Base-by-base conservation (phyloP, 2,888 invertebrate genomes). In the Dolichomitus sp. region DNA sequence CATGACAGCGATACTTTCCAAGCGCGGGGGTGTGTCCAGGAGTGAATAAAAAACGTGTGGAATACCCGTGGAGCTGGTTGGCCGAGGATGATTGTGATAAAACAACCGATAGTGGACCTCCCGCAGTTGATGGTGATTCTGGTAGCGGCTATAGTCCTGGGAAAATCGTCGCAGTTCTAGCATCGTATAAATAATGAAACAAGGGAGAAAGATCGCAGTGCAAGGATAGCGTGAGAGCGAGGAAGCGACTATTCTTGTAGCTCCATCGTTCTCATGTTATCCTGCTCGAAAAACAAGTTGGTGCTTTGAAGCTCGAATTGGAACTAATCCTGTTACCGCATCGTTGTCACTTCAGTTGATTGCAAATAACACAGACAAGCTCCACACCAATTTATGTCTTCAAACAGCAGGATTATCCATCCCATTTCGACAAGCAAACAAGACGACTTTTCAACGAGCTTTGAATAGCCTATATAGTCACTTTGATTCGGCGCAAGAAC, bases 221-320 rank as follows among this genome's bases (percentile, higher is more conserved):
- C 30, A 80, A 68, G 70, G 59, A 65, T 61, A 57, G 42, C 50
- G 68, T 4, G 57, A 66, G 59, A 76, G 65, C 9, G 63, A 73
- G 63, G 63, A 23, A 63, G 45, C 65, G 65, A 45, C 19, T 19
- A 23, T 45, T 17, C 12, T 40, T 11, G 17, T 30, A 61, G 37
- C 87, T 91, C 87, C 78, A 54, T 54, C 12, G 7, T 1, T 4
- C 33, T 73, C 83, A 87, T 92, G 86, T 45, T 88, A 80, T 81
- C 92, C 92, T 92, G 90, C 68, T 91, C 85, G 85, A 86, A 90
- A 91, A 90, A 88, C 90, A 90, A 90, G 91, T 86, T 84, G 73
- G 84, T 87, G 90, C 92, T 92, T 92, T 92, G 92, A 92, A 92
- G 91, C 91, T 91, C 90, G 86, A 91, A 89, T 90, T 88, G 86